Percentiles rank a stretch among this genome's conserved stretches.
These are phyloP conservation scores for Drosophila navojoa DNA, from an alignment of 1,140 invertebrate species.

Conservation along the genomic window DNA sequence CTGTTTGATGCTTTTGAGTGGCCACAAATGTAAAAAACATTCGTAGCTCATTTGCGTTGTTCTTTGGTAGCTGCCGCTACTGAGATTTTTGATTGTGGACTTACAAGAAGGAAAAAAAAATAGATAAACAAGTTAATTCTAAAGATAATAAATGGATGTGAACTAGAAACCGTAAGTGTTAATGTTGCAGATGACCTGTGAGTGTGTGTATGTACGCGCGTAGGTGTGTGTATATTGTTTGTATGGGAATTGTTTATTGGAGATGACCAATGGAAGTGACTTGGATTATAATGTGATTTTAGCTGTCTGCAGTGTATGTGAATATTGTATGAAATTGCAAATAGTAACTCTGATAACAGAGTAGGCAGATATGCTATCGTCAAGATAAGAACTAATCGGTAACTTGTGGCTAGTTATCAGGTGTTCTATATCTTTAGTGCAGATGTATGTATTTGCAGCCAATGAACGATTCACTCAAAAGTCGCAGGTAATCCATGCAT, in stretches of 20 bases:
- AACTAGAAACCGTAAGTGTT: constrained; percentile 19
- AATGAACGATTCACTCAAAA: not conserved
- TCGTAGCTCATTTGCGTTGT: constrained; percentile 15
- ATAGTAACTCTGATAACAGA: constrained; percentile 4
- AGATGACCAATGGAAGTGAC: constrained; percentile 13
- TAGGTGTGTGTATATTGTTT: not conserved
- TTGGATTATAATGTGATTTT: not conserved
- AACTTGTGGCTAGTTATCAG: constrained; percentile 8
- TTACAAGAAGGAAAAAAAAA: not conserved
- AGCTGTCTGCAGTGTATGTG: no score
- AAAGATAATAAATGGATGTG: constrained; percentile 5
- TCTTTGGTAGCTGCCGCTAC: constrained; percentile 7
- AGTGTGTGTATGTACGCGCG: not conserved
- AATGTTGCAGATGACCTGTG: constrained; percentile 1
- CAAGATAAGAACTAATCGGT: constrained; percentile 12
- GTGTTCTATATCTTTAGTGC: not conserved
- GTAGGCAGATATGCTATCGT: constrained; percentile 17
- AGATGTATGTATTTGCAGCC: not conserved
- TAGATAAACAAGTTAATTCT: constrained; percentile 1
- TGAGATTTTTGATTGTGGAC: constrained; percentile 1
- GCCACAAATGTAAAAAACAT: constrained; percentile 7
- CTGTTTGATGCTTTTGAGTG: constrained; percentile 7
- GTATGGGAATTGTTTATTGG: not conserved
- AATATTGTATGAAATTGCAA: not conserved
- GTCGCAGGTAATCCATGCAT: not conserved